Evolutionary conservation across 2,797 vertebrate genomes (phyloP).

Genomic region (Sus cebifrons): DNA sequence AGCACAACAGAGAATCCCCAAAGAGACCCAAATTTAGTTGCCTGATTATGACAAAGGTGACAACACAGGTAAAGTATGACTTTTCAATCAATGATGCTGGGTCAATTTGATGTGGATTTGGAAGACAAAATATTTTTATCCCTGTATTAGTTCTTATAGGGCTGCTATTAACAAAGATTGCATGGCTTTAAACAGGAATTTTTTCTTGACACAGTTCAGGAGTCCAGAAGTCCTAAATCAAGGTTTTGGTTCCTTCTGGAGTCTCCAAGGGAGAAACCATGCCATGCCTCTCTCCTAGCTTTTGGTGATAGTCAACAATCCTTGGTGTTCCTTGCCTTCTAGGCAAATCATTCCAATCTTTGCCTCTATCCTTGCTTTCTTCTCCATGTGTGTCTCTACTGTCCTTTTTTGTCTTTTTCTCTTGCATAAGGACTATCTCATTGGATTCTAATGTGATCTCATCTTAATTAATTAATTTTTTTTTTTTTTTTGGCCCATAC

Average conservation of each 20-base stretch:
- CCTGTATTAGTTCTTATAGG: not conserved
- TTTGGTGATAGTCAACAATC: not conserved
- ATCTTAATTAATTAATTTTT: not conserved
- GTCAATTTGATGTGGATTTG: not conserved
- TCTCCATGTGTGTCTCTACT: not conserved
- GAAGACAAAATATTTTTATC: not conserved
- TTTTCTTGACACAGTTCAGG: not conserved
- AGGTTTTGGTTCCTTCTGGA: not conserved
- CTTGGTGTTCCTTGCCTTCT: not conserved
- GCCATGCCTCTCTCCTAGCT: not conserved
- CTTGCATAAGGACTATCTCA: not conserved
- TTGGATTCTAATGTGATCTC: not conserved
- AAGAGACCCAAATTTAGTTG: not conserved
- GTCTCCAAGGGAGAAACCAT: not conserved
- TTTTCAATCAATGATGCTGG: not conserved
- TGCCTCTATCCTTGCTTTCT: not conserved
- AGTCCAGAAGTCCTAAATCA: not conserved
- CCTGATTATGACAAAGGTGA: not conserved
- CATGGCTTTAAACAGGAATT: not conserved
- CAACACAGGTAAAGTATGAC: not conserved
- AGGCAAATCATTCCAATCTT: not conserved
- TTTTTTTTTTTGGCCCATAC: too few relatives aligned
- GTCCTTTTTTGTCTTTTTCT: slow-evolving; percentile 16
- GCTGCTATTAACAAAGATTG: not conserved
- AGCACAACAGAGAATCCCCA: not conserved